Evolutionary conservation across 1,140 invertebrate genomes (phyloP).

Genomic region (Camponotus pennsylvanicus): DNA sequence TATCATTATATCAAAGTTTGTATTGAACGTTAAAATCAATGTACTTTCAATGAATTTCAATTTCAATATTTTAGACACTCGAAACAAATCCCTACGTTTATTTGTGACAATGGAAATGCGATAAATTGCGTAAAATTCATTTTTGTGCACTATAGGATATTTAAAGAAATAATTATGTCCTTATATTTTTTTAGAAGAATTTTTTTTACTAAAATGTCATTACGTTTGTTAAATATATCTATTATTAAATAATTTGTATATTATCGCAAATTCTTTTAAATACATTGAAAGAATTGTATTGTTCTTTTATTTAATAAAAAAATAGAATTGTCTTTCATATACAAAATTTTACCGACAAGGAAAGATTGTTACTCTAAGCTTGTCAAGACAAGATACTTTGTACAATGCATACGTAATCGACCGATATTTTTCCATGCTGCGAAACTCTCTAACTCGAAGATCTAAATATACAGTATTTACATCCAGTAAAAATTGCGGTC

Average conservation of each 20-base stretch:
- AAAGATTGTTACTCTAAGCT: slow-evolving; percentile 8
- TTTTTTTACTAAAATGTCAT: not conserved
- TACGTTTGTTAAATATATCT: not conserved
- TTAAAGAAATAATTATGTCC: not conserved
- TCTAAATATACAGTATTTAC: slow-evolving; percentile 50
- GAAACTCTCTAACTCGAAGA: slow-evolving; percentile 34
- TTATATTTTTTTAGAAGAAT: not conserved
- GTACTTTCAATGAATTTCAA: slow-evolving; percentile 29
- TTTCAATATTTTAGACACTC: slow-evolving; percentile 26
- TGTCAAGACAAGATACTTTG: not conserved
- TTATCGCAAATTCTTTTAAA: not conserved
- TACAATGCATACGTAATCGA: not conserved
- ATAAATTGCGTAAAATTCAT: slow-evolving; percentile 1
- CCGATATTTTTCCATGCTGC: slow-evolving; percentile 34
- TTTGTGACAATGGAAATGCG: slow-evolving; percentile 21
- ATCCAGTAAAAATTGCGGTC: slow-evolving; percentile 43
- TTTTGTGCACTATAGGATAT: not conserved
- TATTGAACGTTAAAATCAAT: slow-evolving; percentile 9
- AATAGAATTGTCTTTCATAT: not conserved
- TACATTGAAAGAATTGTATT: not conserved
- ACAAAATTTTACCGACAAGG: not conserved
- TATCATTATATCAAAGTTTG: slow-evolving; percentile 22
- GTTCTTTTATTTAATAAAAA: not conserved
- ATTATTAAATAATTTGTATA: not conserved
- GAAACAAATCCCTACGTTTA: slow-evolving; percentile 35